Evolutionary conservation across 2,888 invertebrate species (phyloP).

Genomic region (Incurvaria masculella): DNA sequence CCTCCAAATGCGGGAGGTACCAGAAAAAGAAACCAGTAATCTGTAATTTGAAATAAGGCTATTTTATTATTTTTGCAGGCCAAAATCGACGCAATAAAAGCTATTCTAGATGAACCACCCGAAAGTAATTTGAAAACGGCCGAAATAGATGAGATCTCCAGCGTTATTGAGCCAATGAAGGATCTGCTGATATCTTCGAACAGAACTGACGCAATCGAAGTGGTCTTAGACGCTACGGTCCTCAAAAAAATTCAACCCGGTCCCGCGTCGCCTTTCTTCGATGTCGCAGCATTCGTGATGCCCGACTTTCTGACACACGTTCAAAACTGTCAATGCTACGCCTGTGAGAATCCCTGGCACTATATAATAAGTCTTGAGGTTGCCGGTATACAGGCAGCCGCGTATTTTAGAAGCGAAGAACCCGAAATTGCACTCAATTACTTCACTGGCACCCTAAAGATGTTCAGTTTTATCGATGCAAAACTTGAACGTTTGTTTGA

Average conservation of each 20-base stretch:
- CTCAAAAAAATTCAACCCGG: constrained; percentile 25
- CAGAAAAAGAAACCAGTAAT: no score
- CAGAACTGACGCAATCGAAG: constrained; percentile 22
- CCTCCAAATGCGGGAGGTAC: no score
- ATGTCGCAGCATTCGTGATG: constrained; percentile 24
- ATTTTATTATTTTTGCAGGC: constrained; percentile 1
- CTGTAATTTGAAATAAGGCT: no score
- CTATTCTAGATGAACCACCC: background rate
- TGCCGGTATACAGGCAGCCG: constrained; percentile 27
- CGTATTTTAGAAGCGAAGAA: constrained; percentile 32
- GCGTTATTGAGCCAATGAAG: background rate
- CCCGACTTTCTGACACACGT: constrained; percentile 30
- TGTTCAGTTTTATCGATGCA: constrained; percentile 21
- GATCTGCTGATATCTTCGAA: background rate
- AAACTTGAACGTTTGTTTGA: constrained; percentile 21
- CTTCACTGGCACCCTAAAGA: constrained; percentile 26
- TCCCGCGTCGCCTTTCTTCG: constrained; percentile 22
- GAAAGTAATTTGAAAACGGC: constrained; percentile 23
- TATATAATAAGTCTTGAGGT: constrained; percentile 23
- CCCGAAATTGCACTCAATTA: constrained; percentile 32
- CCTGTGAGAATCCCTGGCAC: constrained; percentile 25
- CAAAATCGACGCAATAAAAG: constrained; percentile 4
- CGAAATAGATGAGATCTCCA: background rate
- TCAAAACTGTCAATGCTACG: constrained; percentile 26
- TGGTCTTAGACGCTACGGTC: constrained; percentile 27